A percentile compares a stretch with the other conserved stretches of the same genome.
Conservation (phyloP, 2,797 vertebrate species). For the Takifugu ocellatus region DNA sequence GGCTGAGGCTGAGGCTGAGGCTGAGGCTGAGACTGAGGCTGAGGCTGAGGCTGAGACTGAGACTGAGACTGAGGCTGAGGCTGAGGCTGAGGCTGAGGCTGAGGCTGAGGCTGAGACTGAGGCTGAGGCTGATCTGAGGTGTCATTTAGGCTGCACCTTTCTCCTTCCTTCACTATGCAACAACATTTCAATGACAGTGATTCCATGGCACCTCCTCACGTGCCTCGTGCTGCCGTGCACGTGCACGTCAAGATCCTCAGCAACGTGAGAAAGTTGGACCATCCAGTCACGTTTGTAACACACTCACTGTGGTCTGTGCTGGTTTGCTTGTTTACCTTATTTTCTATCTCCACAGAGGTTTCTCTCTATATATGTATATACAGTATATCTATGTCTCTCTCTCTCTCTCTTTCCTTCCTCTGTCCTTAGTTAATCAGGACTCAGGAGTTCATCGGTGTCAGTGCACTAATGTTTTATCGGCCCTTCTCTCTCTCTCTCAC, state of each 20-base stretch:
- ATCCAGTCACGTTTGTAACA: constrained; percentile 6
- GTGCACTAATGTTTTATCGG: constrained; percentile 66
- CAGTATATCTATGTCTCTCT: constrained; percentile 3
- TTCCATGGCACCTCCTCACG: constrained; percentile 27
- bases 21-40: too few relatives aligned
- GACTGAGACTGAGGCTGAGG: not conserved
- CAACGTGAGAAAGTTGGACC: not conserved
- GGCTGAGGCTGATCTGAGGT: constrained; percentile 5
- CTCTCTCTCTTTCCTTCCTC: not conserved
- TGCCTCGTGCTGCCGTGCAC: constrained; percentile 33
- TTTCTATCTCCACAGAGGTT: constrained; percentile 14
- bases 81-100: constrained; percentile 1
- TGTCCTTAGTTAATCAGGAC: constrained; percentile 66
- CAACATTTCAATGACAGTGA: constrained; percentile 48
- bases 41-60: too few relatives aligned
- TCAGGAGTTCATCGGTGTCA: constrained; percentile 68
- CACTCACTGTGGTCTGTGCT: constrained; percentile 8
- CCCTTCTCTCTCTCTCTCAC: constrained; percentile 11
- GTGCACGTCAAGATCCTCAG: constrained; percentile 36
- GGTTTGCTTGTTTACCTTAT: constrained; percentile 2
- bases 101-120: too few relatives aligned
- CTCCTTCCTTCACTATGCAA: constrained; percentile 18
- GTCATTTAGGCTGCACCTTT: constrained; percentile 15
- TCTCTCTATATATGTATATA: not conserved
- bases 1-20: too few relatives aligned